Evolutionary conservation across 2,888 invertebrate species (phyloP), one percentile per base, ranked within the genome.

Genomic region (Pharmacophagus antenor): DNA sequence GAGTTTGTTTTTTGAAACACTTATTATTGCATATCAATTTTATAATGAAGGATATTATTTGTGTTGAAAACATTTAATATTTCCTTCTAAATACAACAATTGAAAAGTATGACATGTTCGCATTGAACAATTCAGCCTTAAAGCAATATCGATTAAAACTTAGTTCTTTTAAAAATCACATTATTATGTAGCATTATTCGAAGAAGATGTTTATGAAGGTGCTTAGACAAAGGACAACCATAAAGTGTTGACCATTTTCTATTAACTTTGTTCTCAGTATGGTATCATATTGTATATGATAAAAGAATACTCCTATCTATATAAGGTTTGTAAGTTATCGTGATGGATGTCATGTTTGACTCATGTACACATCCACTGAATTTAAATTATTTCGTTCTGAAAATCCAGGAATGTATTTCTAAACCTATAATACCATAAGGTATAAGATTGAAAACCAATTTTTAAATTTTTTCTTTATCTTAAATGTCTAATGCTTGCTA

Each of bases 311-410:
- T 47, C 47, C 17, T 22, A 12, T n/a, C 17, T 37, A 17, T 18
- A n/a, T 10, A 18, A 18, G 37, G 23, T 31, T 42, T 57, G 27
- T 31, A 21, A 44, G 57, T 51, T 25, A 57, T 27, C 50, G 18
- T 20, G 20, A 42, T n/a, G 27, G 20, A 42, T n/a, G 27, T 31
- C 27, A 42, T 17, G 42, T 10, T 6, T 46, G 46, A 22, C 10
- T 51, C 44, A 23, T 6, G 10, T 4, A 7, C 20, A 6, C 37
- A 31, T 15, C 20, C 17, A 51, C 18, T 51, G 31, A 37, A 58
- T 58, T 31, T 46, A 5, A 46, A 52, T 52, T 22, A 31, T 8
- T 37, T 49, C 5, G 10, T 21, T 47, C 31, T 31, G 48, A 17
- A 31, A 18, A 21, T 12, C n/a, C 18, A 2, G 0, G 15, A 2